Evolutionary conservation across 2,888 invertebrate species (phyloP).

Genomic region (Hyles lineata): DNA sequence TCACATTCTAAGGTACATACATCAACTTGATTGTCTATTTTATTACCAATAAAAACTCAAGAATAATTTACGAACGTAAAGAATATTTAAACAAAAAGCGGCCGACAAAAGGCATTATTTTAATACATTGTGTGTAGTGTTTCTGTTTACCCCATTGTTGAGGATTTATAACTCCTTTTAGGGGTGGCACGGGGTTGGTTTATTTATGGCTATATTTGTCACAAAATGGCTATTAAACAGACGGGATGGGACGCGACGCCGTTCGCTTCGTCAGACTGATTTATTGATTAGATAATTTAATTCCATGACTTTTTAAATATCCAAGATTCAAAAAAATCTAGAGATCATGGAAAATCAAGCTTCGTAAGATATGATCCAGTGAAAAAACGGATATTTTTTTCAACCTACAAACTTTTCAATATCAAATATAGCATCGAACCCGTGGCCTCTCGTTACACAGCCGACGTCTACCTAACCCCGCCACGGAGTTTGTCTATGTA

Average conservation of each 20-base stretch:
- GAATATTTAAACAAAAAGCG: constrained; percentile 22
- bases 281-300: constrained; percentile 41
- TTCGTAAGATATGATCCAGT: too few relatives aligned
- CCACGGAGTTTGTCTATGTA: too few relatives aligned
- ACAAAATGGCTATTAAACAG: constrained; percentile 68
- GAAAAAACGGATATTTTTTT: too few relatives aligned
- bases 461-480: too few relatives aligned
- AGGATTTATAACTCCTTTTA: constrained; percentile 65
- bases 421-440: too few relatives aligned
- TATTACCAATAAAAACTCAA: constrained; percentile 36
- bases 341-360: not conserved
- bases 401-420: too few relatives aligned
- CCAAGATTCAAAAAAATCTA: not conserved
- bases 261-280: constrained; percentile 58
- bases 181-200: constrained; percentile 56
- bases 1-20: not conserved
- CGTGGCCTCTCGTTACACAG: too few relatives aligned
- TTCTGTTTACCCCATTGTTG: constrained; percentile 46
- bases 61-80: constrained; percentile 32
- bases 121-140: constrained; percentile 17
- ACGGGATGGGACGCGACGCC: constrained; percentile 43
- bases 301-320: constrained; percentile 29
- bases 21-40: constrained; percentile 18
- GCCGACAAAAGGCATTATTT: constrained; percentile 23
- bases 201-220: constrained; percentile 77